Conservation (phyloP, 2,888 invertebrate genomes). For the Ectropis crepuscularia region DNA sequence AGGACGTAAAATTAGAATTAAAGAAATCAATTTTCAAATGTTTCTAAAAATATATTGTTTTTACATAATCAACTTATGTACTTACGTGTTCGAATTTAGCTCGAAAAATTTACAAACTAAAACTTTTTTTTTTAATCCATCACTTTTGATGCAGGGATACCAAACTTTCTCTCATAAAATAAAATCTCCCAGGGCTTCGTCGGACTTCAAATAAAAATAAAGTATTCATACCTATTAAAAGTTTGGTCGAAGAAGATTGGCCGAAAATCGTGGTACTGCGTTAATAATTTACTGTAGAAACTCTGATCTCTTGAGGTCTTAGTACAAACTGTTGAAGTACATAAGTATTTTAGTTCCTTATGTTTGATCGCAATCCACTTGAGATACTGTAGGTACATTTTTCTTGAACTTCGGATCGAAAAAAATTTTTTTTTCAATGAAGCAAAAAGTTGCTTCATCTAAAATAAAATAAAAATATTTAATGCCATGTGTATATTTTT, state of each 20-base stretch:
- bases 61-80: too few species aligned
- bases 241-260: constrained; percentile 46
- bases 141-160: constrained; percentile 12
- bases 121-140: constrained; percentile 24
- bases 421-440: too few species aligned
- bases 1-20: too few species aligned
- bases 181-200: constrained; percentile 35
- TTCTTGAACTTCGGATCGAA: not conserved
- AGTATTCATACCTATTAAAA: constrained; percentile 50
- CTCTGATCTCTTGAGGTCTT: constrained; percentile 41
- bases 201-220: constrained; percentile 43
- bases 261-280: constrained; percentile 46
- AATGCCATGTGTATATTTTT: too few species aligned
- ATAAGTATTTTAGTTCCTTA: constrained; percentile 37
- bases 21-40: too few species aligned
- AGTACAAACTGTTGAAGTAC: constrained; percentile 32
- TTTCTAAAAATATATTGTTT: too few species aligned
- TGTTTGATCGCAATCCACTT: constrained; percentile 33
- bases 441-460: too few species aligned
- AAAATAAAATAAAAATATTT: too few species aligned
- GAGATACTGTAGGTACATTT: not conserved
- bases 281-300: constrained; percentile 43
- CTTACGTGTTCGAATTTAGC: not conserved
- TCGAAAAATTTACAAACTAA: not conserved
- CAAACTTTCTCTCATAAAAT: constrained; percentile 15